Conservation (phyloP, 2,888 invertebrate species). For the Drosophila meridionalis region DNA sequence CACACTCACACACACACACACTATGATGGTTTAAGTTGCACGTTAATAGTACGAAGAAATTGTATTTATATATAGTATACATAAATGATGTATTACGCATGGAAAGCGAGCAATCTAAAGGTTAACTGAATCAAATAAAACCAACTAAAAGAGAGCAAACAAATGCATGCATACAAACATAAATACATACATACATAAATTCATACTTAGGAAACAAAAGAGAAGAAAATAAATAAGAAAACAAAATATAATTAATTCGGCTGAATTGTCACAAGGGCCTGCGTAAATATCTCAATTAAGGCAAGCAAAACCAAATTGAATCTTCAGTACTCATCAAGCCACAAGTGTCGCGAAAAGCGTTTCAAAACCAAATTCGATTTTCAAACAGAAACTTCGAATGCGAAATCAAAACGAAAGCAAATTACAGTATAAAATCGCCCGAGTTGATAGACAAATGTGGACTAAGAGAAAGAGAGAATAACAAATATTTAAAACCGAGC, state of each 20-base stretch:
- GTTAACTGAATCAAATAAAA: conserved; percentile 41
- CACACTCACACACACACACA: conserved; percentile 30
- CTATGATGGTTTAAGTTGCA: conserved; percentile 73
- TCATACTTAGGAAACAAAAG: conserved; percentile 43
- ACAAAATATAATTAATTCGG: conserved; percentile 26
- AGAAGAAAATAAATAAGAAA: neutral
- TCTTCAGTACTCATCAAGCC: conserved; percentile 48
- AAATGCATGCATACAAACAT: conserved; percentile 21
- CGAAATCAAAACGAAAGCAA: conserved; percentile 30
- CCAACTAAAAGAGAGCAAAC: conserved; percentile 27
- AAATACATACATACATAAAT: conserved; percentile 24
- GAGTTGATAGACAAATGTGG: conserved; percentile 64
- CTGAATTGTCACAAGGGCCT: conserved; percentile 33
- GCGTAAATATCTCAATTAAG: conserved; percentile 39
- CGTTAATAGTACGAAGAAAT: conserved; percentile 70
- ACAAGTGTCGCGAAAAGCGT: conserved; percentile 49
- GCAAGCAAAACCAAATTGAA: conserved; percentile 55
- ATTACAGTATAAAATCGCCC: conserved; percentile 35
- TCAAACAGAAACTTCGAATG: conserved; percentile 30
- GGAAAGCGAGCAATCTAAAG: conserved; percentile 66
- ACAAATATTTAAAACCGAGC: conserved; percentile 32
- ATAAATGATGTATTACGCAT: conserved; percentile 75
- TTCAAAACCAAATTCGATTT: conserved; percentile 23
- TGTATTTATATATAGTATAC: conserved; percentile 75
- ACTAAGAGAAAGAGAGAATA: conserved; percentile 37